These are phyloP conservation scores for Mantis religiosa DNA, from an alignment of 2,888 invertebrate genomes.

Conservation along the genomic window DNA sequence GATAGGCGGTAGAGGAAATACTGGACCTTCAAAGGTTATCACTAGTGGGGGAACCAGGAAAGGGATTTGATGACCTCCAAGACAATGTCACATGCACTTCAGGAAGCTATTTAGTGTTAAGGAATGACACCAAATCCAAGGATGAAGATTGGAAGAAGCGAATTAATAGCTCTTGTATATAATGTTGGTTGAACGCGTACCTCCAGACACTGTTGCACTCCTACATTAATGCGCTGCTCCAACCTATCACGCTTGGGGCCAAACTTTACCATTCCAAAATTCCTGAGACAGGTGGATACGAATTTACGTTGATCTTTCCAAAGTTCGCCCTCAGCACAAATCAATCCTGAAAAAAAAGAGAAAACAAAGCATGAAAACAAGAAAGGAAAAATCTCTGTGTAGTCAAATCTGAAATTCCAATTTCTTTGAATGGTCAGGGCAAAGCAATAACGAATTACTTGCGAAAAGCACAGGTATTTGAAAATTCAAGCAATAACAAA, in stretches of 20 bases:
- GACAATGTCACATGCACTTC: neutral
- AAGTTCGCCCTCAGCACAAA: slow-evolving; percentile 73
- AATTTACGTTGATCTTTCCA: slow-evolving; percentile 83
- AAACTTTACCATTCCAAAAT: slow-evolving; percentile 67
- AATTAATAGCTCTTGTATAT: no score
- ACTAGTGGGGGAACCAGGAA: neutral
- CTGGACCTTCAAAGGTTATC: neutral
- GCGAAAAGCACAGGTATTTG: no score
- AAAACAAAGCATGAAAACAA: neutral
- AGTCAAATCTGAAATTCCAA: no score
- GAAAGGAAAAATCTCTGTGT: neutral
- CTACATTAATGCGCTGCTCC: slow-evolving; percentile 60
- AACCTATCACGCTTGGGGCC: slow-evolving; percentile 57
- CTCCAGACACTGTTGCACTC: slow-evolving; percentile 58
- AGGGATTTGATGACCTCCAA: neutral
- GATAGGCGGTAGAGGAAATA: no score
- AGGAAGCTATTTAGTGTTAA: neutral
- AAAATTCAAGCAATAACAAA: no score
- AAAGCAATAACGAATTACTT: no score
- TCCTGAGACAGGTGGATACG: slow-evolving; percentile 65
- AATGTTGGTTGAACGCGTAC: slow-evolving; percentile 41
- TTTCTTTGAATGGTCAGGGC: no score
- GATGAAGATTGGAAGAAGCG: neutral
- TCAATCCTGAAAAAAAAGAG: slow-evolving; percentile 58
- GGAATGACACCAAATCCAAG: neutral